Percentiles rank a stretch among this genome's conserved stretches.
Conservation (phyloP, 1,140 invertebrate genomes). For the Papilio xuthus region DNA sequence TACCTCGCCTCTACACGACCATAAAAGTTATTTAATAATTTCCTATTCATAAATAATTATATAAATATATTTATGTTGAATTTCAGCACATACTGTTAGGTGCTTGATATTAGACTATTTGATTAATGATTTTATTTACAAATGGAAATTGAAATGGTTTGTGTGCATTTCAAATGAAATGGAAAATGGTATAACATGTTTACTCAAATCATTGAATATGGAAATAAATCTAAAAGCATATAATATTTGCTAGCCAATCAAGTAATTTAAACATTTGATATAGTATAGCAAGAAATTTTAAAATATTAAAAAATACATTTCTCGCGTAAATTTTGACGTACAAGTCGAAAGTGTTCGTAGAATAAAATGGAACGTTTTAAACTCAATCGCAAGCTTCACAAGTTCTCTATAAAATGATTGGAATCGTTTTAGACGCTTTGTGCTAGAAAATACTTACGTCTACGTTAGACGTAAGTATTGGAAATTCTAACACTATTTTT, state of each 20-base stretch:
- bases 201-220: neutral
- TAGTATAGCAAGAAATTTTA: slow-evolving; percentile 30
- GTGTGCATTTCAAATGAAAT: neutral
- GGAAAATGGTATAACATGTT: neutral
- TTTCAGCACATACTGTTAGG: neutral
- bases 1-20: neutral
- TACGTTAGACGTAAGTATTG: neutral
- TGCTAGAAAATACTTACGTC: slow-evolving; percentile 23
- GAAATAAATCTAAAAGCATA: neutral
- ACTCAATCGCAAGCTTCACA: slow-evolving; percentile 48
- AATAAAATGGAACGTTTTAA: slow-evolving; percentile 62
- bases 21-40: slow-evolving; percentile 10
- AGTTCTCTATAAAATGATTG: slow-evolving; percentile 24
- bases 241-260: neutral
- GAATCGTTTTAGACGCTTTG: slow-evolving; percentile 22
- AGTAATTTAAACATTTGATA: slow-evolving; percentile 27
- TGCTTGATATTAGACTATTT: neutral
- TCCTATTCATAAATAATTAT: neutral
- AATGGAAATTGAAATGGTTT: neutral
- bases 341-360: slow-evolving; percentile 50
- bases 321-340: slow-evolving; percentile 40
- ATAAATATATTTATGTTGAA: neutral
- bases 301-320: slow-evolving; percentile 47
- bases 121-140: neutral
- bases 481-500: neutral